phyloP scores from a whole-genome alignment of 2,888 invertebrate genomes.

The Microchrysa polita region DNA sequence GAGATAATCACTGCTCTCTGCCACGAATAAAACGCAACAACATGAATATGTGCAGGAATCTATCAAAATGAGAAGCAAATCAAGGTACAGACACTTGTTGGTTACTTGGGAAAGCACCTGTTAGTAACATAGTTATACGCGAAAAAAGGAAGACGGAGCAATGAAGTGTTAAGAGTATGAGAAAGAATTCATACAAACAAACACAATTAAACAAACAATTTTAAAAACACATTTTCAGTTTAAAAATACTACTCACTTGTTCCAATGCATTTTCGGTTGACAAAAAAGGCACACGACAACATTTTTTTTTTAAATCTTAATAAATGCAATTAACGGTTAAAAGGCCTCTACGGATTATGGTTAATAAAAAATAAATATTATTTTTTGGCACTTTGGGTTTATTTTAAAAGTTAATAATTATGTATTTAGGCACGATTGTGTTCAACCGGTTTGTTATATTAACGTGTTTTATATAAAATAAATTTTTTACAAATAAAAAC shows the following conservation, averaged over 20 bases:
- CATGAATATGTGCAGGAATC: too few relatives aligned
- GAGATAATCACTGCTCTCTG: too few relatives aligned
- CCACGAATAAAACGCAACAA: too few relatives aligned
- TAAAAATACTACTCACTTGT: conserved; percentile 4
- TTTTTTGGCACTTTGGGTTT: conserved; percentile 14
- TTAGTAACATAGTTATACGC: too few relatives aligned
- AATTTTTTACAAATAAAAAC: conserved; percentile 25
- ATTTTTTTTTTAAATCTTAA: not conserved
- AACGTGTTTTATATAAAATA: conserved; percentile 1
- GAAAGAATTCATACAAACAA: too few relatives aligned
- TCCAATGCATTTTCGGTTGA: not conserved
- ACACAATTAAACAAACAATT: too few relatives aligned
- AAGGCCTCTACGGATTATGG: not conserved
- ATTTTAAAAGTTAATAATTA: conserved; percentile 7
- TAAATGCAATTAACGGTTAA: not conserved
- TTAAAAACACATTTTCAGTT: not conserved
- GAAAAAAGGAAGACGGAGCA: too few relatives aligned
- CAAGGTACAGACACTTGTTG: too few relatives aligned
- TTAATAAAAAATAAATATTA: not conserved
- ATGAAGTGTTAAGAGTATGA: too few relatives aligned
- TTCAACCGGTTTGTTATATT: conserved; percentile 18
- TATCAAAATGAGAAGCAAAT: too few relatives aligned
- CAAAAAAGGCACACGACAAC: conserved; percentile 9
- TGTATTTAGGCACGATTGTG: conserved; percentile 34
- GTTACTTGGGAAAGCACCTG: too few relatives aligned